phyloP scores from a whole-genome alignment of 2,113 vertebrate genomes.

The Gallinago media region DNA sequence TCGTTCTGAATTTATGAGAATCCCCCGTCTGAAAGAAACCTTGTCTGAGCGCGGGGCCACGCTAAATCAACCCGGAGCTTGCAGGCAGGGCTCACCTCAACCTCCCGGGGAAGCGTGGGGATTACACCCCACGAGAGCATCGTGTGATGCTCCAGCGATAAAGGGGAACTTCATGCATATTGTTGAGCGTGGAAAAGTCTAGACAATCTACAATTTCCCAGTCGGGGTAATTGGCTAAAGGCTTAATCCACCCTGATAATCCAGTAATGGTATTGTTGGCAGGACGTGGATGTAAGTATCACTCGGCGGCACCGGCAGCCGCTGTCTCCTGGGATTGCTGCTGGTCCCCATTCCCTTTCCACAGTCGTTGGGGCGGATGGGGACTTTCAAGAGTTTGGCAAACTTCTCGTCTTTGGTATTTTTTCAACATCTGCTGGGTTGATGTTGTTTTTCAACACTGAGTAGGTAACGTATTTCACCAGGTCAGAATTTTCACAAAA shows the following conservation, averaged over 20 bases:
- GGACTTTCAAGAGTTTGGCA: not conserved
- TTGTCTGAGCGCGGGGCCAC: constrained; percentile 35
- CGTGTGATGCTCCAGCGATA: constrained; percentile 40
- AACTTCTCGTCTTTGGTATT: not conserved
- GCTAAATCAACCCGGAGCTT: constrained; percentile 10
- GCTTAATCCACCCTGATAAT: constrained; percentile 68
- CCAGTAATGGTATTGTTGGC: constrained; percentile 63
- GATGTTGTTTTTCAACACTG: not conserved
- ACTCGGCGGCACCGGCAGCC: constrained; percentile 35
- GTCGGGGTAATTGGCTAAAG: constrained; percentile 60
- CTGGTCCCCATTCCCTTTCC: not conserved
- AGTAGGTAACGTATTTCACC: not conserved
- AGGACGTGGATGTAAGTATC: constrained; percentile 59
- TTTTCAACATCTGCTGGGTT: not conserved
- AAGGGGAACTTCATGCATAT: constrained; percentile 54
- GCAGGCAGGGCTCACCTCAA: constrained; percentile 40
- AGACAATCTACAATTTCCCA: constrained; percentile 66
- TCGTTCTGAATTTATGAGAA: constrained; percentile 63
- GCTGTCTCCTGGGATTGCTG: constrained; percentile 28
- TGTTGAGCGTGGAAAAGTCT: constrained; percentile 57
- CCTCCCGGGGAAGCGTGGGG: constrained; percentile 7
- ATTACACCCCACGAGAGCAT: constrained; percentile 10
- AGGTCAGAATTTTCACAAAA: not conserved
- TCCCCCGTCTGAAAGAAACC: constrained; percentile 58
- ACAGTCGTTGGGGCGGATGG: not conserved